phyloP scores from a whole-genome alignment of 2,888 invertebrate genomes.

The Cyclophora albipunctata region DNA sequence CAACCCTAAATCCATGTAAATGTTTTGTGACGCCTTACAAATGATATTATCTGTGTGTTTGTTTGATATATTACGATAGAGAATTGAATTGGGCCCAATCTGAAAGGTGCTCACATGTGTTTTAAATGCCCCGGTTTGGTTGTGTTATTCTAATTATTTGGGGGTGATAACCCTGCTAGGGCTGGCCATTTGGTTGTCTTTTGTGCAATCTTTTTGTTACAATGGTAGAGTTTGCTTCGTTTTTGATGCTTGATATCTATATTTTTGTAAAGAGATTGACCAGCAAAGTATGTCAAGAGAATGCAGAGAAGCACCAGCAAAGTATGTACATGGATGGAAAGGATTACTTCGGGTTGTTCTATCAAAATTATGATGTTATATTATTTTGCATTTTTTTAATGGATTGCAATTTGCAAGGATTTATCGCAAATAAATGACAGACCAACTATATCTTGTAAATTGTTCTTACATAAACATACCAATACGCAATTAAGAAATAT shows the following conservation, averaged over 20 bases:
- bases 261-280: neutral
- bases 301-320: too few relatives aligned
- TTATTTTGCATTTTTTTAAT: too few relatives aligned
- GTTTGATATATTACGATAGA: conserved; percentile 65
- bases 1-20: conserved; percentile 53
- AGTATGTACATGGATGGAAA: too few relatives aligned
- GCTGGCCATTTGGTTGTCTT: neutral
- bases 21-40: conserved; percentile 65
- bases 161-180: neutral
- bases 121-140: conserved; percentile 35
- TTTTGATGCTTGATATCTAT: neutral
- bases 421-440: too few relatives aligned
- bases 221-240: neutral
- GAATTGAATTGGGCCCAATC: conserved; percentile 71
- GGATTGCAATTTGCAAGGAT: too few relatives aligned
- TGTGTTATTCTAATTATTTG: conserved; percentile 22
- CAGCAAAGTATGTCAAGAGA: too few relatives aligned
- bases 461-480: too few relatives aligned
- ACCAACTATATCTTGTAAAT: too few relatives aligned
- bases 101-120: conserved; percentile 47
- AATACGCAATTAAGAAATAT: too few relatives aligned
- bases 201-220: neutral
- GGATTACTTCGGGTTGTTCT: too few relatives aligned
- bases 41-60: conserved; percentile 65
- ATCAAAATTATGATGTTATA: too few relatives aligned